Conservation (phyloP, 2,888 invertebrate genomes). For the Drosophila kambysellisi region DNA sequence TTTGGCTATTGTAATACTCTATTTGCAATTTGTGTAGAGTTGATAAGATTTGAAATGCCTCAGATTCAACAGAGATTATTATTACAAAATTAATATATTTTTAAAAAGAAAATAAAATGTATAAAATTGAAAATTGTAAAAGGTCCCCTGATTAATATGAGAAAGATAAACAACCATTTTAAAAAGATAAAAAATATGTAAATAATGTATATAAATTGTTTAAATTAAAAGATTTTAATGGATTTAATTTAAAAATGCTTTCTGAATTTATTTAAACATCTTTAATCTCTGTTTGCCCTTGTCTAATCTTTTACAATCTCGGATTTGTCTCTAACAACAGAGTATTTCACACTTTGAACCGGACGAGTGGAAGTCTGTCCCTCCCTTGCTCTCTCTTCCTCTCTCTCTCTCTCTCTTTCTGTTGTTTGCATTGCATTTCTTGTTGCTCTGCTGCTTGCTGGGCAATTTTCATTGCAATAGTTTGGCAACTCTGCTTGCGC, state of each 20-base stretch:
- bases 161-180: background rate
- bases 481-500: conserved; percentile 57
- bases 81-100: background rate
- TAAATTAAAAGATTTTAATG: background rate
- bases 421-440: conserved; percentile 24
- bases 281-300: background rate
- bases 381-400: background rate
- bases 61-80: background rate
- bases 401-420: background rate
- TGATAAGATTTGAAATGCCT: background rate
- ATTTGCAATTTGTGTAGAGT: background rate
- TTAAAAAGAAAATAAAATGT: background rate
- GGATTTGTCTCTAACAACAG: background rate
- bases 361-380: background rate
- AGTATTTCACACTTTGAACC: background rate
- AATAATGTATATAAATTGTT: background rate
- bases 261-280: background rate
- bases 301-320: background rate
- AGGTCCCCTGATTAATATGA: background rate
- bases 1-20: conserved; percentile 5
- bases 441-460: background rate
- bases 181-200: background rate
- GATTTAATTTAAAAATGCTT: too few species aligned
- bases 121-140: too few species aligned
- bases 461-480: conserved; percentile 67